Conservation (phyloP, 1,140 invertebrate genomes). For the Bombus pyrosoma region DNA sequence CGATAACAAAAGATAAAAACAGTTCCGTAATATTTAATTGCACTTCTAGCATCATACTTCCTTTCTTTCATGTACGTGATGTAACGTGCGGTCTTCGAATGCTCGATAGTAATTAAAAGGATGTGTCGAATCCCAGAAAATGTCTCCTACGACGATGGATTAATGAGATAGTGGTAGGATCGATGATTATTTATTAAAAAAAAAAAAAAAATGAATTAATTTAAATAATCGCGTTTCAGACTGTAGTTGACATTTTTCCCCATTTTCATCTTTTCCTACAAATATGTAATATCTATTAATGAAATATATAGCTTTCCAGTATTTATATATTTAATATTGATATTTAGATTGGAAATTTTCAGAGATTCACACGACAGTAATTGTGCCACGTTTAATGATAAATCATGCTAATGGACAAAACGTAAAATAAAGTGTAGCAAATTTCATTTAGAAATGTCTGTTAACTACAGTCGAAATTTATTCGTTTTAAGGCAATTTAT, state of each 20-base stretch:
- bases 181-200: not conserved
- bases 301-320: not conserved
- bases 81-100: not conserved
- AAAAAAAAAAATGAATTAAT: too few species aligned
- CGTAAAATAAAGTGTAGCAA: not conserved
- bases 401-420: not conserved
- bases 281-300: not conserved
- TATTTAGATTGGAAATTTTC: not conserved
- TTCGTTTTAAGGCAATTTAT: not conserved
- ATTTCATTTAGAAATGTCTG: not conserved
- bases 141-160: too few species aligned
- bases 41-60: constrained; percentile 6
- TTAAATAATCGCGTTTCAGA: not conserved
- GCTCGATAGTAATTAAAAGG: not conserved
- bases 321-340: not conserved
- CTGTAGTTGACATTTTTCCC: not conserved
- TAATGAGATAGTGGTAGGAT: not conserved
- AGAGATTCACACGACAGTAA: not conserved
- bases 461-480: not conserved
- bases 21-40: constrained; percentile 23
- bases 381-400: not conserved
- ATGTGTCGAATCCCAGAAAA: not conserved
- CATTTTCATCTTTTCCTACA: not conserved
- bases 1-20: not conserved
- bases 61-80: constrained; percentile 11